Base-by-base conservation (phyloP, 2,888 invertebrate species). In the Drosophila flavopinicola region DNA sequence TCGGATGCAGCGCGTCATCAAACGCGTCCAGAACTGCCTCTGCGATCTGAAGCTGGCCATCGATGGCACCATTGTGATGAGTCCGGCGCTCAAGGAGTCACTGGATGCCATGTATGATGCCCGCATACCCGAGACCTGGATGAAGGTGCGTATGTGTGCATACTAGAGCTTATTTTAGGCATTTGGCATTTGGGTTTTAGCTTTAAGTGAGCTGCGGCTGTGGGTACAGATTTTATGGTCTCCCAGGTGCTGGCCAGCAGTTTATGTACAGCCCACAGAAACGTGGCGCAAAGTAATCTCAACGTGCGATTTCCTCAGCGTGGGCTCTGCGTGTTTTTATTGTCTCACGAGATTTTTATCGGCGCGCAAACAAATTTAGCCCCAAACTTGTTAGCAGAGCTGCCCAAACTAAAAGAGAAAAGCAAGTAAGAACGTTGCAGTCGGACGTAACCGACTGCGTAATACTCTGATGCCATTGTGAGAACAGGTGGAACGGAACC, bases 41-140 rank as follows among this genome's bases (percentile, higher is more conserved):
- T 94, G 94, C 52, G 97, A 99, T 91, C 92, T 99, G 45, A 97
- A 98, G 90, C 92, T 98, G 67, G 99, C 99, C 10, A 98, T 99
- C 69, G 98, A 99, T 87, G 99, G 99, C 27, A 98, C 98, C 0
- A 98, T 99, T 78, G 96, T 99, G 23, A 99, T 99, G 98, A 98
- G 97, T 87, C 97, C 97, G 88, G 94, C 94, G 17, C 92, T 99
- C 25, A 93, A 96, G 64, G 96, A 96, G 77, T 96, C 98, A 0
- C 92, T 99, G 29, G 98, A 99, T 90, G 96, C 98, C 10, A 98
- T 99, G 97, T 98, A 97, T 88, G 98, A 99, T 90, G 98, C 98
- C 1, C 93, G 98, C 66, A 96, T 99, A 73, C 99, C 99, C 0
- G 95, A 95, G 61, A 94, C 94, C 63, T 99, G 99, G 98, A 94